Percentiles rank a stretch among this genome's conserved stretches.
These are phyloP conservation scores for Callocephalon fimbriatum DNA, from an alignment of 2,113 vertebrate genomes.

Conservation along the genomic window DNA sequence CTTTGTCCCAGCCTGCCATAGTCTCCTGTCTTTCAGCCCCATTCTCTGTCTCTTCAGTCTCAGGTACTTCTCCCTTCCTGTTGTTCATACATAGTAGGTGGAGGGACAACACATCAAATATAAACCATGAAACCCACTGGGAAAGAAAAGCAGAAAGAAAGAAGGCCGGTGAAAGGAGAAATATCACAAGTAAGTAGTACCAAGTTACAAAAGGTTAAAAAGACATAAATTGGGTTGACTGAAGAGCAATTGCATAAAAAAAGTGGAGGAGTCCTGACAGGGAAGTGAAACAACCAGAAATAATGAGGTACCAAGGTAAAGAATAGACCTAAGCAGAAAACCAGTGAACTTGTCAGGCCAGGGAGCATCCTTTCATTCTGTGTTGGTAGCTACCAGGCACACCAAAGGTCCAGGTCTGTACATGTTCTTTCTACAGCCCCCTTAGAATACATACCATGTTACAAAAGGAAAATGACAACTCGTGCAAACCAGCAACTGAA, in stretches of 20 bases:
- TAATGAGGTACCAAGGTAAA: not conserved
- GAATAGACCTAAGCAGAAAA: not conserved
- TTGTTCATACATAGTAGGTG: not conserved
- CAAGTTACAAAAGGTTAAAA: not conserved
- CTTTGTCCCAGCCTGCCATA: not conserved
- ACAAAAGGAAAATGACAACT: not conserved
- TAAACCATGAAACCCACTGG: not conserved
- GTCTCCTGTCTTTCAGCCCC: not conserved
- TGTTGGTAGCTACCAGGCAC: not conserved
- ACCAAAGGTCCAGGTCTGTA: accelerated
- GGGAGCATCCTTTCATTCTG: not conserved
- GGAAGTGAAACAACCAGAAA: accelerated
- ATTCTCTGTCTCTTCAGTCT: not conserved
- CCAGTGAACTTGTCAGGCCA: not conserved
- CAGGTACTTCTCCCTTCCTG: not conserved
- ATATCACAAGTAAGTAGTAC: not conserved
- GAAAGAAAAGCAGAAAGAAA: not conserved
- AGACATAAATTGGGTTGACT: not conserved
- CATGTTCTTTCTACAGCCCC: not conserved
- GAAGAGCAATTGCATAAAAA: not conserved
- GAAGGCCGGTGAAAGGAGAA: not conserved
- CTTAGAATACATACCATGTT: not conserved
- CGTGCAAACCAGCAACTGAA: not conserved
- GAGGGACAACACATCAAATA: not conserved
- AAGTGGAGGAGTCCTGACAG: not conserved